Evolutionary conservation across 1,140 invertebrate genomes (phyloP).

Genomic region (Papilio glaucus): DNA sequence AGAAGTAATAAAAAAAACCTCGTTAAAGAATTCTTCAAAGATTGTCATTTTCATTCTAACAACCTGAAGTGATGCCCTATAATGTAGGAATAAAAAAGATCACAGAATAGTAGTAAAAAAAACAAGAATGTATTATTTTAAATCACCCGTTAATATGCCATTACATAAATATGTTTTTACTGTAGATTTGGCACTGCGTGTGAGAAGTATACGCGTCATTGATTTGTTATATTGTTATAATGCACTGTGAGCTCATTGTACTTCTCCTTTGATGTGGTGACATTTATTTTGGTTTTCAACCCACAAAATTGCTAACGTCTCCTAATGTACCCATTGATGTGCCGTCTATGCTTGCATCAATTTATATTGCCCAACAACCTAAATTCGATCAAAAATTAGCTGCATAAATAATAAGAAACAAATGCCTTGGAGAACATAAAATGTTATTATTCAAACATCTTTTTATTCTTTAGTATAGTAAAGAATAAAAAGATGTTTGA

Average conservation of each 20-base stretch:
- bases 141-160: conserved; percentile 70
- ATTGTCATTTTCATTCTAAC: neutral
- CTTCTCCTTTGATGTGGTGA: conserved; percentile 53
- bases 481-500: no score
- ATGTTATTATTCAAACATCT: no score
- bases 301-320: conserved; percentile 34
- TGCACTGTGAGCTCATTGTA: conserved; percentile 43
- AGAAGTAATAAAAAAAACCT: neutral
- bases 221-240: conserved; percentile 55
- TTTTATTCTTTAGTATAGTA: no score
- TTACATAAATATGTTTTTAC: conserved; percentile 64
- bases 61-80: neutral
- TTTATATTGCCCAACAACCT: no score
- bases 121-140: conserved; percentile 49
- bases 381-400: no score
- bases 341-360: neutral
- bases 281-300: conserved; percentile 23
- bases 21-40: neutral
- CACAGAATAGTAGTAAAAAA: conserved; percentile 43
- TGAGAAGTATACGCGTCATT: conserved; percentile 46
- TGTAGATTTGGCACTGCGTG: conserved; percentile 56
- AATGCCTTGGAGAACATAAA: no score
- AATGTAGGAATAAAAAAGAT: conserved; percentile 34
- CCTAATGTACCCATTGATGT: neutral
- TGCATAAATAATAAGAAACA: neutral